Conservation (phyloP, 2,113 vertebrate species). For the Manacus vitellinus region DNA sequence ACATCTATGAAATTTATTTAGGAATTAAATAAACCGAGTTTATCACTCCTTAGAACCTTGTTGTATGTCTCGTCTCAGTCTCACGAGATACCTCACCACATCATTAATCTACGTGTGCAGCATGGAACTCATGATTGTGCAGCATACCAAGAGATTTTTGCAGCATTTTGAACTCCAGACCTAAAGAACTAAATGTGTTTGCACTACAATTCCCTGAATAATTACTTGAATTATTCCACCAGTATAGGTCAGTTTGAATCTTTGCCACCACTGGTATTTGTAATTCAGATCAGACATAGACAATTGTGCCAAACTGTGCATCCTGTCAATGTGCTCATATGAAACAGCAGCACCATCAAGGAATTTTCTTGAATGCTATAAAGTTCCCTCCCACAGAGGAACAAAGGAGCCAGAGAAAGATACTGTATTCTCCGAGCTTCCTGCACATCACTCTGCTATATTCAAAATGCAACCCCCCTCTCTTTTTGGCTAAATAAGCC, state of each 20-base stretch:
- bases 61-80: background rate
- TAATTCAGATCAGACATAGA: constrained; percentile 21
- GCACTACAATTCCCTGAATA: background rate
- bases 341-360: background rate
- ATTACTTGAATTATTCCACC: background rate
- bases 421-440: background rate
- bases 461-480: background rate
- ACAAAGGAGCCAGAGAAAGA: background rate
- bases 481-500: background rate
- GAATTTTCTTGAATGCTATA: background rate
- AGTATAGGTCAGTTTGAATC: background rate
- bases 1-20: constrained; percentile 31
- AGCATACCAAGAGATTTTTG: background rate
- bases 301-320: background rate
- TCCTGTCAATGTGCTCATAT: background rate
- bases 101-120: background rate
- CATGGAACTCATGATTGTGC: background rate
- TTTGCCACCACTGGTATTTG: constrained; percentile 7
- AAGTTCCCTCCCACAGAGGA: background rate
- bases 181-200: background rate
- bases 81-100: background rate
- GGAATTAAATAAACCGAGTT: background rate
- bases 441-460: background rate
- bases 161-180: background rate
- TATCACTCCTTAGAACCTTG: background rate